These are phyloP conservation scores for Drosophila sp. DNA, from an alignment of 1,140 invertebrate species.

Conservation along the genomic window DNA sequence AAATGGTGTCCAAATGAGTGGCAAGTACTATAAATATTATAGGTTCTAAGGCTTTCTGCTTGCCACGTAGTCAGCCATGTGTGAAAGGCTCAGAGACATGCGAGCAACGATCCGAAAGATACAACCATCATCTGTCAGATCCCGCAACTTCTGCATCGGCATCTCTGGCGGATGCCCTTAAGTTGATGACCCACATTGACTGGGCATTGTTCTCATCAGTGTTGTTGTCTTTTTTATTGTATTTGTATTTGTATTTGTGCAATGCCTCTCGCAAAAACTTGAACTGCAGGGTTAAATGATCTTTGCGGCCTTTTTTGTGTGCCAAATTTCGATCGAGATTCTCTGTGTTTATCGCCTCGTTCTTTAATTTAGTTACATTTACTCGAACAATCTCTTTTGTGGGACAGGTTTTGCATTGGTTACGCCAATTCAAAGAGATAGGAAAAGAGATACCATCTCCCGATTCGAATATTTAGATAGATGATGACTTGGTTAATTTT, in stretches of 20 bases:
- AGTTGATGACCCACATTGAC: slow-evolving; percentile 60
- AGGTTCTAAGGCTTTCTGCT: slow-evolving; percentile 20
- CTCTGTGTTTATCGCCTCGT: slow-evolving; percentile 1
- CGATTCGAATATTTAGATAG: too few relatives aligned
- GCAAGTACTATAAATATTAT: background rate
- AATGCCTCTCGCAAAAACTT: slow-evolving; percentile 49
- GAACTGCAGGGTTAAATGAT: slow-evolving; percentile 58
- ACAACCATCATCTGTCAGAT: slow-evolving; percentile 49
- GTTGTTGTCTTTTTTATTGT: too few relatives aligned
- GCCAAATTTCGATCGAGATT: slow-evolving; percentile 24
- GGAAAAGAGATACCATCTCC: background rate
- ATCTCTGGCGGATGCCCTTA: slow-evolving; percentile 48
- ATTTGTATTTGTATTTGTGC: too few relatives aligned
- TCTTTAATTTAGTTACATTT: background rate
- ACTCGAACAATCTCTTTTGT: slow-evolving; percentile 19
- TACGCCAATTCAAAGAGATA: too few relatives aligned
- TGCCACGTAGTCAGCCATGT: slow-evolving; percentile 60
- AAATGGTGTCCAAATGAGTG: slow-evolving; percentile 56
- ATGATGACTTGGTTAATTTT: too few relatives aligned
- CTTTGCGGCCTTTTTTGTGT: slow-evolving; percentile 38
- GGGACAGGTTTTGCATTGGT: too few relatives aligned
- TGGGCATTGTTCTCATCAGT: slow-evolving; percentile 67
- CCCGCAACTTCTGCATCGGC: slow-evolving; percentile 33
- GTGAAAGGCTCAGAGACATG: slow-evolving; percentile 43
- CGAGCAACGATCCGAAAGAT: slow-evolving; percentile 8